These are phyloP conservation scores for Drosophila falleni DNA, from an alignment of 2,888 invertebrate genomes.

Conservation along the genomic window DNA sequence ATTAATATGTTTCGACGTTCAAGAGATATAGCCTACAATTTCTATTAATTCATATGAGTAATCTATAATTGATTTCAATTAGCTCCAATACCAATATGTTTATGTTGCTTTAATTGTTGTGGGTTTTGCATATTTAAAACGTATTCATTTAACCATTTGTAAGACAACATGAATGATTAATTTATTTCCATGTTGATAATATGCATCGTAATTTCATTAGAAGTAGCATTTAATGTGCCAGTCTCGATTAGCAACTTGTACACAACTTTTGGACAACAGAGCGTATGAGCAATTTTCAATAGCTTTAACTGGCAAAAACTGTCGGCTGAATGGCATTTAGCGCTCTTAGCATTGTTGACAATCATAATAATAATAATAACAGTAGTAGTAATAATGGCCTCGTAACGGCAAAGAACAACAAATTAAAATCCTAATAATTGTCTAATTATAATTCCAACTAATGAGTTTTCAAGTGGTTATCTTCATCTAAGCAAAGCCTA, in stretches of 20 bases:
- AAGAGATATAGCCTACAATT: not conserved
- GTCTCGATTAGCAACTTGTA: not conserved
- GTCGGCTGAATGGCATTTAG: conserved; percentile 16
- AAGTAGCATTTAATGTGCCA: conserved; percentile 8
- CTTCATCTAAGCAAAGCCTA: conserved; percentile 50
- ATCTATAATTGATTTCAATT: not conserved
- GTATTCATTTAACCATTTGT: conserved; percentile 1
- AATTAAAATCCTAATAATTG: conserved; percentile 72
- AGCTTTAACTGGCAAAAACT: conserved; percentile 38
- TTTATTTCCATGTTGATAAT: not conserved
- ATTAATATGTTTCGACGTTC: not conserved
- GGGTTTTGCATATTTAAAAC: not conserved
- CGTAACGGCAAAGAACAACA: conserved; percentile 15
- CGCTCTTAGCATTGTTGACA: conserved; percentile 13
- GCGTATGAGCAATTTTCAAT: conserved; percentile 48
- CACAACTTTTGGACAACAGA: conserved; percentile 11
- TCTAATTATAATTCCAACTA: conserved; percentile 76
- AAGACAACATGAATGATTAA: not conserved
- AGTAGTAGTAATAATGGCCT: conserved; percentile 23
- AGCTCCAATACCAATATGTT: not conserved
- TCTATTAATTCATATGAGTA: not conserved
- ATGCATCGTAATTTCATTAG: not conserved
- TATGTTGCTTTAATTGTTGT: not conserved
- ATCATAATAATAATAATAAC: conserved; percentile 26
- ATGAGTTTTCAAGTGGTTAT: conserved; percentile 78